Evolutionary conservation across 2,797 vertebrate species (phyloP), one percentile per base, ranked within the genome.

Genomic region (Chelonia mydas): DNA sequence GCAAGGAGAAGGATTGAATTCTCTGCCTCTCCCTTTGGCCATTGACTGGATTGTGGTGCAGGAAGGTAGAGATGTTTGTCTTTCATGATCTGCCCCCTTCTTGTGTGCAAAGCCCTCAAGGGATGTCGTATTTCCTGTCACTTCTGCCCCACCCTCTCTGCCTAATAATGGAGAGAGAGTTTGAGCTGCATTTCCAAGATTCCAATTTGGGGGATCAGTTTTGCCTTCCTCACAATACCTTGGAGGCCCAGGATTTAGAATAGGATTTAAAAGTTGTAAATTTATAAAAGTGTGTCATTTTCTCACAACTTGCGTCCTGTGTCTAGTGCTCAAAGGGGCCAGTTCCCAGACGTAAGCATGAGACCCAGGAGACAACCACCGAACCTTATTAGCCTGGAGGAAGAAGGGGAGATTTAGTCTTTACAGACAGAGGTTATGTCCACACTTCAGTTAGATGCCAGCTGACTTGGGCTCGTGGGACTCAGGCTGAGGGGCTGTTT

Each of bases 61-160:
- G 78, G 41, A 84, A 65, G 72, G 74, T 76, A 90, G 54, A 78
- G 41, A 31, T 85, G 55, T 61, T 84, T 11, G 5, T 13, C 57
- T 23, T 68, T 11, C 55, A 11, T 45, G 2, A 11, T 11, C 41
- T 65, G 2, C 47, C 54, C 10, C 31, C 79, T 50, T 50, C 47
- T 13, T 37, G 0, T 1, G 19, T 2, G 50, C 31, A 82, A 41
- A 13, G 87, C 65, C 17, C 16, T 5, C 31, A 80, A 81, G 81
- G 6, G 61, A 33, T 23, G n/a, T 25, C 11, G 0, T 82, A 51
- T 53, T 47, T 17, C n/a, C 31, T 8, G 12, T 82, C 8, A 23
- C 2, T 31, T 2, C n/a, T n/a, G 28, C 31, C 19, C 50, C 0
- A 1, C n/a, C 82, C 49, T 37, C 1, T 25, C 57, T 21, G 33